Base-by-base conservation (phyloP, 2,888 invertebrate genomes). In the Disparrhopalites patrizii region DNA sequence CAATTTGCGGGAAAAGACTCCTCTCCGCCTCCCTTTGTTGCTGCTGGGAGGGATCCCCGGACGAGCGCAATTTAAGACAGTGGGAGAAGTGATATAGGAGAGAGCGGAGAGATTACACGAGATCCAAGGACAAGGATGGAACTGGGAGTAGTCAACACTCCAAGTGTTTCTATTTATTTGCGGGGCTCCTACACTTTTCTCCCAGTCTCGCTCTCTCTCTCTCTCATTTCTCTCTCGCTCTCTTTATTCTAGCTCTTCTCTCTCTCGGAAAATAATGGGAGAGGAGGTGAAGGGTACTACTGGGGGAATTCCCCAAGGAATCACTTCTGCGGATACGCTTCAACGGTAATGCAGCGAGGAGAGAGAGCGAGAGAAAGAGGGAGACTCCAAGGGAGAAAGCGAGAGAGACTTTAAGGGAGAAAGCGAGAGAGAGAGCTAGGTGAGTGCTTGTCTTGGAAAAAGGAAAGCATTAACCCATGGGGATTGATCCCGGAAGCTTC, bases 401-500 rank as follows among this genome's bases (percentile, higher is more conserved):
- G 7, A 36, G n/a, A n/a, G n/a, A 7, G 7, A 36, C 36, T 7
- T 36, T 15, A 7, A 36, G 7, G 36, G 7, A 36, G 7, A 10
- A 10, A 40, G 5, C 3, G 40, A 13, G 40, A 40, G 40, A 13
- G 13, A 40, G 40, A 40, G 18, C n/a, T 15, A 40, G 50, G 50
- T 50, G 25, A 25, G 23, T 20, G 20, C 50, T 36, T 36, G 8
- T 13, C 36, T 36, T 36, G 36, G 36, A 50, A 50, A 50, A 50
- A 40, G 40, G 40, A 40, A 40, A 18, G 40, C 15, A 40, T 40
- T 30, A 33, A 33, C 18, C 28, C 55, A 55, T n/a, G 15, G 65
- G 60, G 60, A 66, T 61, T 61, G 15, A 55, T 61, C 66, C 65
- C 66, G 66, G 66, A 66, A 66, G 57, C 57, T 40, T 52, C 25